Base-by-base conservation (phyloP, 2,113 vertebrate species). In the Grammomys surdaster region DNA sequence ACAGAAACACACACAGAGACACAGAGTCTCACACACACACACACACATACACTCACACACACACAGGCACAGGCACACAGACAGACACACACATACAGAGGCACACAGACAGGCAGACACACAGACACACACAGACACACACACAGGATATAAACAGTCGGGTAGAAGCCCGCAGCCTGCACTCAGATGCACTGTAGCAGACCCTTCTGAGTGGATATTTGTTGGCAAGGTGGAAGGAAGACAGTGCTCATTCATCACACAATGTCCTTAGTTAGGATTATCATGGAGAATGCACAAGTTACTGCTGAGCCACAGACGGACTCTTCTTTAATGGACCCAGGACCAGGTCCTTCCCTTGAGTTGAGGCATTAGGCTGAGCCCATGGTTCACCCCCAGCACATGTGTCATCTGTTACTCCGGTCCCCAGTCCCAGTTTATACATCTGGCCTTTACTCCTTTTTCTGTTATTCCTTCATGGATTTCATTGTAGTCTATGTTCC, bases 341-440 rank as follows among this genome's bases (percentile, higher is more conserved):
- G 40, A 86, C 43, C 5, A 6, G 22, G 12, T 75, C 51, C 81
- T 60, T 76, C 19, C 36, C 11, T 36, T 58, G 40, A 86, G 69
- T 46, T 26, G 36, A 88, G 73, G 54, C 46, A 72, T 22, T 11
- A 14, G 40, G 69, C 16, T 58, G 48, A 65, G 70, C 70, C n/a
- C 70, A 51, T 70, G 51, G 20, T 51, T 67, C 51, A 51, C 6
- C 7, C 51, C 12, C 19, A 65, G 72, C 33, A n/a, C 43, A 16
- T 40, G 24, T 51, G 31, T 80, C 40, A 26, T 60, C n/a, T 17
- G 43, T 76, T 87, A 81, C 43, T 77, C 9, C 65, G 33, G 94
- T 88, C 94, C 76, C 46, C 90, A 60, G 92, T 40, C 65, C 46
- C 63, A 78, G 82, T 93, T 82, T 77, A 58, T 58, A 54, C 24